Evolutionary conservation across 2,113 vertebrate genomes (phyloP), one percentile per base, ranked within the genome.

Genomic region (Nibea coibor): DNA sequence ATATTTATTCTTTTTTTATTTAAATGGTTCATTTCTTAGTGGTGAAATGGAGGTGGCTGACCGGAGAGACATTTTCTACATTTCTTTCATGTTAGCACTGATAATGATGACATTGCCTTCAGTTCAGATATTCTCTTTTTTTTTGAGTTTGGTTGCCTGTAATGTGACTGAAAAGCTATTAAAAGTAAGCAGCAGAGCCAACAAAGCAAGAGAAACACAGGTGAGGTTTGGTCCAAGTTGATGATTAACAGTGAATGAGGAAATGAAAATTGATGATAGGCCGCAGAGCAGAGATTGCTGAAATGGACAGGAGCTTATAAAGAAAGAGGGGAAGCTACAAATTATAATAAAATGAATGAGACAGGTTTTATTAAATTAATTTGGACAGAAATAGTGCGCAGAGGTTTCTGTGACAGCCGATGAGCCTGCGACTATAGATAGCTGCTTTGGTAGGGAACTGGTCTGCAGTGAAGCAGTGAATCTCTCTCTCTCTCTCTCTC

Each of bases 371-470:
- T 58, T 63, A 77, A 71, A 88, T 90, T 72, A 63, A 87, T 84
- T 80, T 81, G 66, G 70, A 76, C 61, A 66, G 70, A 67, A 80
- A 76, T 71, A 75, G 48, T 70, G 26, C 63, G 51, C 24, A 9
- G 54, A 68, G 71, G 58, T 79, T 74, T 77, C 50, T 35, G 43
- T 80, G 81, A 86, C 78, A 85, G 74, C 63, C 69, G 81, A 86
- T 75, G 83, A 89, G 57, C 47, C 80, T 81, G 76, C 61, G 70
- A 85, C 79, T 87, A 82, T 79, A 82, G 74, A 91, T 89, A 90
- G 82, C 67, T 45, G 71, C 59, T 54, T 68, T 68, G 19, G 56
- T 73, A 17, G 22, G 56, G 51, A 83, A 48, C n/a, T 68, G 53
- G 45, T 74, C 61, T 79, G 67, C 70, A 45, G 35, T 51, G 45